Base-by-base conservation (phyloP, 2,797 vertebrate species). In the Amblyopsis hoosieri region DNA sequence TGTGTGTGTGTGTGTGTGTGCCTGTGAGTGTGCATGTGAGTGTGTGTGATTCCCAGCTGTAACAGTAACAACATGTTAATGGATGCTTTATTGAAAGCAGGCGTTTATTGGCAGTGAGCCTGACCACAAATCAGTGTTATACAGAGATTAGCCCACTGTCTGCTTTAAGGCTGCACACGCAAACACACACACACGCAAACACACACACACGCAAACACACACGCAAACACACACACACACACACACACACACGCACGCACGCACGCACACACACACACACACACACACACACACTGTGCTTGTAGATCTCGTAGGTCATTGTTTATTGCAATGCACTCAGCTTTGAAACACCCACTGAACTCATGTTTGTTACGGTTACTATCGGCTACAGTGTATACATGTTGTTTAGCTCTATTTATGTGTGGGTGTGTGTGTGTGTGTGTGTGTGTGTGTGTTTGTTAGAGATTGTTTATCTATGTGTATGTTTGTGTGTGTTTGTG, bases 21-120 rank as follows among this genome's bases (percentile, higher is more conserved):
- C 23, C 23, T 23, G 23, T 23, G 23, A 23, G 49, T 29, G 51
- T 11, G 52, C 31, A 60, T 50, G 58, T 62, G 31, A 54, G 53
- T 14, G 46, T 69, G 90, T 92, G 87, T 94, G 95, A 95, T 93
- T 90, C 82, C 80, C 90, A 93, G 94, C 94, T 96, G 95, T 90
- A 91, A 91, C 51, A 53, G 51, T 53, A 49, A 5, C 91, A 94
- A 96, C 93, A 95, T 94, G 93, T 95, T 93, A 94, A 94, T 93
- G 92, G 93, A 90, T 88, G 91, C 88, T 91, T 97, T 95, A 97
- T 96, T 86, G 57, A 94, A 94, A 96, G 91, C 95, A 95, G 94
- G 90, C 92, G 94, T 92, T 85, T 91, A 90, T 90, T 92, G 89
- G 80, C 81, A 91, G 74, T 80, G 91, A 93, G 84, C 87, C 76